A percentile compares a stretch with the other conserved stretches of the same genome.
phyloP scores from a whole-genome alignment of 2,113 vertebrate genomes.

The Trematomus loennbergii region DNA sequence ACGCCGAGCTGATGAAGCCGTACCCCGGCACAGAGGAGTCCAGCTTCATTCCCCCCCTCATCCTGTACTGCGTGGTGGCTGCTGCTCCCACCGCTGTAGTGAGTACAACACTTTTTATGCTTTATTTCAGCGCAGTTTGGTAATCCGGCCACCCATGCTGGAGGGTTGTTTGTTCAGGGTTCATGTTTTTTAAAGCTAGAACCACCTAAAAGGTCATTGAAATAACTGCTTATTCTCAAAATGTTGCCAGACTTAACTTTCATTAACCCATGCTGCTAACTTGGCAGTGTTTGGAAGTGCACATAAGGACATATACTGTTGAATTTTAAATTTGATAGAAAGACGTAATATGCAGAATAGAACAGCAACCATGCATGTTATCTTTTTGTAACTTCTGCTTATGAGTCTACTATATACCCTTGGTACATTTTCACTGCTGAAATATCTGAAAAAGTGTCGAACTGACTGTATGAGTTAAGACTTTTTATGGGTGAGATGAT shows the following conservation, averaged over 20 bases:
- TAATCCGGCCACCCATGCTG: background rate
- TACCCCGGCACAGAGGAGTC: conserved; percentile 94
- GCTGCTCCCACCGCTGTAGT: conserved; percentile 93
- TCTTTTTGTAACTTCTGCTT: background rate
- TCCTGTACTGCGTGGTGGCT: conserved; percentile 96
- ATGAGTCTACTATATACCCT: background rate
- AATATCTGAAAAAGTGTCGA: background rate
- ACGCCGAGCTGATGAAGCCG: conserved; percentile 96
- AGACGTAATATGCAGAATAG: background rate
- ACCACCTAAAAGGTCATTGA: background rate
- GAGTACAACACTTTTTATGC: conserved; percentile 80
- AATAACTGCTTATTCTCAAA: background rate
- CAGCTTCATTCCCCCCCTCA: conserved; percentile 94
- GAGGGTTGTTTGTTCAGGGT: background rate
- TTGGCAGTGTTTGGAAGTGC: background rate
- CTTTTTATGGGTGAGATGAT: conserved; percentile 2
- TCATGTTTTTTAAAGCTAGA: background rate
- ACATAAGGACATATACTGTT: background rate
- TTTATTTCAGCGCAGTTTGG: background rate
- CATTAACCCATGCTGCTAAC: background rate
- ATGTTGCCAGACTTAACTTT: background rate
- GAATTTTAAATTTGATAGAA: background rate
- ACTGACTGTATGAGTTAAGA: no score
- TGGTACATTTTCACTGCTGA: background rate
- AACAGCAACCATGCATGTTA: background rate